Conservation (phyloP, 1,140 invertebrate genomes). For the Cotesia glomerata region DNA sequence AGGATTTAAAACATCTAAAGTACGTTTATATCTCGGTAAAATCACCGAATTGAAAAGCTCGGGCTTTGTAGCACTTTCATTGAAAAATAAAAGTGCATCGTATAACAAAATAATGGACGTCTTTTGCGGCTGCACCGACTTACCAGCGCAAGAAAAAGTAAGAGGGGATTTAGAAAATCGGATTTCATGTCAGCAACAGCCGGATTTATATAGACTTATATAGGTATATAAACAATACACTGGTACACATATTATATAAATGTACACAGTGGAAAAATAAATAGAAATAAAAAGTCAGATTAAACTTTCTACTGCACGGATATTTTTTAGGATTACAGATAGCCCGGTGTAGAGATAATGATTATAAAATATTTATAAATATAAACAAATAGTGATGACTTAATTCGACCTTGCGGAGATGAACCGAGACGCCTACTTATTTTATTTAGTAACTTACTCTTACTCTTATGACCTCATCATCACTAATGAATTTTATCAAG, state of each 20-base stretch:
- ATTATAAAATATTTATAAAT: slow-evolving; percentile 6
- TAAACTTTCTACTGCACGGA: too few relatives aligned
- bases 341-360: too few relatives aligned
- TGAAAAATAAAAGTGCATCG: background rate
- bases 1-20: background rate
- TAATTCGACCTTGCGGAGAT: too few relatives aligned
- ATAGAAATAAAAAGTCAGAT: background rate
- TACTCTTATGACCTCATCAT: slow-evolving; percentile 27
- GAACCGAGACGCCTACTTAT: background rate
- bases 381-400: slow-evolving; percentile 26
- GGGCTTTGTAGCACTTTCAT: background rate
- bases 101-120: background rate
- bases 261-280: background rate
- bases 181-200: slow-evolving; percentile 24
- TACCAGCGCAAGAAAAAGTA: background rate
- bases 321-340: too few relatives aligned
- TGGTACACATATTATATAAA: too few relatives aligned
- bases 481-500: background rate
- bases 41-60: slow-evolving; percentile 10
- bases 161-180: slow-evolving; percentile 33
- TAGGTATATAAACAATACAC: slow-evolving; percentile 10
- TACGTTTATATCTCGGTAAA: slow-evolving; percentile 4
- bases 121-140: slow-evolving; percentile 7
- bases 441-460: background rate
- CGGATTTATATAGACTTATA: background rate